These are phyloP conservation scores for Desmodus rotundus DNA, from an alignment of 2,113 vertebrate species.

Conservation along the genomic window DNA sequence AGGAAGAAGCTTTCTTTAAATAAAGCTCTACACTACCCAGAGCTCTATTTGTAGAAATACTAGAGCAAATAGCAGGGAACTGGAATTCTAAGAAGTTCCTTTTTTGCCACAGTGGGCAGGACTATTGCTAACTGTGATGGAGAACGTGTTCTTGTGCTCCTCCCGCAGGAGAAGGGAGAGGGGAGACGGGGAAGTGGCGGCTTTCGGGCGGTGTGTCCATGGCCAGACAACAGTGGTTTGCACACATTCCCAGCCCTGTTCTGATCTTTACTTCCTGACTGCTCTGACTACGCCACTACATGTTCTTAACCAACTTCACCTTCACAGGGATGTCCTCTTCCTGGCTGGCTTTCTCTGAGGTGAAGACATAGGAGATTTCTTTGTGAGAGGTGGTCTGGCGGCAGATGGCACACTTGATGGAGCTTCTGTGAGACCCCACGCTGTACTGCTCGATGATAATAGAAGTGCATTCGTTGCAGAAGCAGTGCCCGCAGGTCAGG, in stretches of 20 bases:
- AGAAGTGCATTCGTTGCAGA: conserved; percentile 95
- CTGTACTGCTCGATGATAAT: conserved; percentile 98
- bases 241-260: neutral
- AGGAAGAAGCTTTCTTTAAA: neutral
- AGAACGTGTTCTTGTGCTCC: neutral
- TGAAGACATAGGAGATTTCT: conserved; percentile 98
- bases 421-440: conserved; percentile 88
- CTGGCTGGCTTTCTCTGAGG: conserved; percentile 87
- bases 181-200: neutral
- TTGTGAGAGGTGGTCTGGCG: conserved; percentile 95
- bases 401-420: conserved; percentile 97
- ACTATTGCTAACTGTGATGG: no score
- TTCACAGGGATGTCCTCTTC: conserved; percentile 95
- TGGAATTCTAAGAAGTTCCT: neutral
- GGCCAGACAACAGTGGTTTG: neutral
- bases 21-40: neutral
- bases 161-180: neutral
- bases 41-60: neutral
- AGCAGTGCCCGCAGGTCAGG: conserved; percentile 91
- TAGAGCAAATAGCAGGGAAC: neutral
- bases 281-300: neutral
- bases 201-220: neutral
- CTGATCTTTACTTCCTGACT: neutral
- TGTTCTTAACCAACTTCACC: conserved; percentile 72
- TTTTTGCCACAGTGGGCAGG: neutral